phyloP scores from a whole-genome alignment of 2,888 invertebrate species.

The Adineta ricciae region DNA sequence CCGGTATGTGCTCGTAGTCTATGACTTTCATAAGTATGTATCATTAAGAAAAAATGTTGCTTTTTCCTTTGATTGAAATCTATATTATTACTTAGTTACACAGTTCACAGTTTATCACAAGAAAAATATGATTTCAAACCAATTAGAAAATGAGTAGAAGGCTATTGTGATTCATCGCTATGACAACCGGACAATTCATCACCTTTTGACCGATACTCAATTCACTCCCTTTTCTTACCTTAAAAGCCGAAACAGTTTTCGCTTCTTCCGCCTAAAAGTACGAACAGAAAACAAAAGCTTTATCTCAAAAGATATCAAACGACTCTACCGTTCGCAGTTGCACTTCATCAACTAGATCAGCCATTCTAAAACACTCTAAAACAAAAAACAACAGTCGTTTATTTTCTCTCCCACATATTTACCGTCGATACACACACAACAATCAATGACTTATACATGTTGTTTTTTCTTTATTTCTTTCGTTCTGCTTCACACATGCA shows the following conservation, averaged over 20 bases:
- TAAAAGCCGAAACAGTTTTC: background rate
- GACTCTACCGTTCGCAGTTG: background rate
- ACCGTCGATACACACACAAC: too few species aligned
- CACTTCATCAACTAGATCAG: slow-evolving; percentile 13
- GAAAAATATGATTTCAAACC: too few species aligned
- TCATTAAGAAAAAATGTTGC: too few species aligned
- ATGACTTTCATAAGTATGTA: too few species aligned
- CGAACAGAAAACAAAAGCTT: background rate
- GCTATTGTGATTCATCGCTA: too few species aligned
- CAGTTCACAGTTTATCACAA: too few species aligned
- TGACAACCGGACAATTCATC: too few species aligned
- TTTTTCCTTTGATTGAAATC: too few species aligned
- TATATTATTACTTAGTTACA: too few species aligned
- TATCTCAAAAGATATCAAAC: background rate
- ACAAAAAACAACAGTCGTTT: background rate
- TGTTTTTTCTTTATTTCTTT: background rate
- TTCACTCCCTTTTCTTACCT: background rate
- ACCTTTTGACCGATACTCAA: background rate
- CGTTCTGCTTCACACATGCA: background rate
- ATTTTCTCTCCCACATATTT: background rate
- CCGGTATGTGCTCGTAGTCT: too few species aligned
- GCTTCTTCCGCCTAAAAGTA: slow-evolving; percentile 2
- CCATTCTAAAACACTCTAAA: background rate
- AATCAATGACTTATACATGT: background rate
- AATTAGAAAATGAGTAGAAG: too few species aligned